Conservation (phyloP, 2,888 invertebrate genomes). For the Papilio gigon region DNA sequence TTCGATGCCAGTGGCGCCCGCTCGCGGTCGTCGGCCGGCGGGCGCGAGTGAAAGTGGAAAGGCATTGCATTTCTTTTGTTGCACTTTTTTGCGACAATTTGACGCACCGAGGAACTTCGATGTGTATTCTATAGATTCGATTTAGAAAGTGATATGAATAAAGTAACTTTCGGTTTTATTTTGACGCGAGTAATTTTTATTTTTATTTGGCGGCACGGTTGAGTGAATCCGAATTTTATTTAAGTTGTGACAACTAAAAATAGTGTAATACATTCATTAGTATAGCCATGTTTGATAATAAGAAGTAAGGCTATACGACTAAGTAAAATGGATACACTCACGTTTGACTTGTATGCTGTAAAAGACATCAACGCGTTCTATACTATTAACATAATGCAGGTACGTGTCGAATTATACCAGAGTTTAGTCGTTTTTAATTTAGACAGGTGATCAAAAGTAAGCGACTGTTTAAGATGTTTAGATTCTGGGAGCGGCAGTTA, state of each 20-base stretch:
- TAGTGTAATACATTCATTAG: not conserved
- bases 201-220: not conserved
- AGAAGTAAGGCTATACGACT: not conserved
- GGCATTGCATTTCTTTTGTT: constrained; percentile 46
- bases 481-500: not conserved
- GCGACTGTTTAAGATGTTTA: too few relatives aligned
- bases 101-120: constrained; percentile 51
- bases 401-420: too few relatives aligned
- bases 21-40: constrained; percentile 53
- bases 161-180: constrained; percentile 7
- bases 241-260: not conserved
- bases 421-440: too few relatives aligned
- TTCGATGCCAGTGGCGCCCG: not conserved
- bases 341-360: too few relatives aligned
- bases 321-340: too few relatives aligned
- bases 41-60: constrained; percentile 72
- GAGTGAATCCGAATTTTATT: not conserved
- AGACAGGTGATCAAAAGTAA: too few relatives aligned
- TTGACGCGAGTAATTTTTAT: not conserved
- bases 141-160: constrained; percentile 31
- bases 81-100: constrained; percentile 50
- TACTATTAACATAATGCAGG: too few relatives aligned
- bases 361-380: too few relatives aligned
- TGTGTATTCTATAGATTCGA: constrained; percentile 48
- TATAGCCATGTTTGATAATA: not conserved